Evolutionary conservation across 2,888 invertebrate genomes (phyloP).

Genomic region (Apamea crenata): DNA sequence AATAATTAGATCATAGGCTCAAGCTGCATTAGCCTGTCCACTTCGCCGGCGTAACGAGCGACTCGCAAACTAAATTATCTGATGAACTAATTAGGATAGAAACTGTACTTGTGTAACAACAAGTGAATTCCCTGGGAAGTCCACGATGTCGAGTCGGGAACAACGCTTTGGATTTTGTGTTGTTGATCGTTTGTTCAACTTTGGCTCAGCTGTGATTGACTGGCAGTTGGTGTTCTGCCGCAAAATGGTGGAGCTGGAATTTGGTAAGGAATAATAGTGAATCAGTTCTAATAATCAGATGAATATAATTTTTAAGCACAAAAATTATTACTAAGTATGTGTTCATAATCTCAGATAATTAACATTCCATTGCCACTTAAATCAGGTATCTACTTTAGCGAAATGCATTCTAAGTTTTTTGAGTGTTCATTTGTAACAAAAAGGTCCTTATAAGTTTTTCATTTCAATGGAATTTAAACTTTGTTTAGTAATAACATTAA

Average conservation of each 20-base stretch:
- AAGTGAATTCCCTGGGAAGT: conserved; percentile 70
- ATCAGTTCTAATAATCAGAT: not conserved
- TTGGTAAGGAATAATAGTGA: not conserved
- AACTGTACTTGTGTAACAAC: conserved; percentile 77
- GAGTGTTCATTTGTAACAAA: too few species aligned
- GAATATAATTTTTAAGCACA: not conserved
- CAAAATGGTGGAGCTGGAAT: not conserved
- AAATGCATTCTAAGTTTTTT: not conserved
- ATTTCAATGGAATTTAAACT: too few species aligned
- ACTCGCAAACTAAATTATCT: conserved; percentile 85
- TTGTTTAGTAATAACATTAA: too few species aligned
- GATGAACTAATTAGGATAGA: conserved; percentile 84
- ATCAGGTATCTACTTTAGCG: not conserved
- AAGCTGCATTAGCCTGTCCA: conserved; percentile 82
- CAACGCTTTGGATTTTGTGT: conserved; percentile 41
- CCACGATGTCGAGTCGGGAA: conserved; percentile 52
- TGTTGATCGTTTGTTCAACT: conserved; percentile 44
- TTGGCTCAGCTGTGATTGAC: conserved; percentile 57
- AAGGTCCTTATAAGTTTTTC: too few species aligned
- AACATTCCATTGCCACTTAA: too few species aligned
- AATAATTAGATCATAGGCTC: conserved; percentile 85
- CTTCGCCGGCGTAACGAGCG: conserved; percentile 83
- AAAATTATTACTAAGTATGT: too few species aligned
- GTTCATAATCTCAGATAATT: too few species aligned
- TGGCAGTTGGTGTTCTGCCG: conserved; percentile 20